Conservation (phyloP, 2,888 invertebrate species). For the Pogonocherus hispidulus region DNA sequence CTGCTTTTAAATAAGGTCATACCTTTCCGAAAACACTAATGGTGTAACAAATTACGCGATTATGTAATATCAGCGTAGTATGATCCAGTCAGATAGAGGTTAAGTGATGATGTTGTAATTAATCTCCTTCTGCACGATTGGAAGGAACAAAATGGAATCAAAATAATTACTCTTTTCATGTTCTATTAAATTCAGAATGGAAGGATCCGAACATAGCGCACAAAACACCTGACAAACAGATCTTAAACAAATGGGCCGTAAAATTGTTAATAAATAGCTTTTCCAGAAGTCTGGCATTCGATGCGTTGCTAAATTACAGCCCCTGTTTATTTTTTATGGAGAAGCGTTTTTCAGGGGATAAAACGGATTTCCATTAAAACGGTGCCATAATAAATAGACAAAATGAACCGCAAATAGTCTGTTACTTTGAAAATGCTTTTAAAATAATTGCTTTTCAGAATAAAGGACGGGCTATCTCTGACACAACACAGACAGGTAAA, state of each 20-base stretch:
- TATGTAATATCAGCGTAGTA: neutral
- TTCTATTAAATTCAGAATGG: neutral
- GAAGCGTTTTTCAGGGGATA: neutral
- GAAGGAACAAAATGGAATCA: neutral
- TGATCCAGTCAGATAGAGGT: neutral
- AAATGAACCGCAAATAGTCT: slow-evolving; percentile 7
- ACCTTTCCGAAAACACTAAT: too few relatives aligned
- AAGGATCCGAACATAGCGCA: neutral
- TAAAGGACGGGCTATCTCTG: neutral
- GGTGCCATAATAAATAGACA: neutral
- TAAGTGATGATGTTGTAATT: slow-evolving; percentile 1
- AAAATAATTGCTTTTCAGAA: slow-evolving; percentile 8
- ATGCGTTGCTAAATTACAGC: neutral
- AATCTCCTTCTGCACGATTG: neutral
- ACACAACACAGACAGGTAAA: too few relatives aligned
- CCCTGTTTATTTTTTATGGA: neutral
- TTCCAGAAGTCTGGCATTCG: neutral
- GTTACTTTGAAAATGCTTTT: slow-evolving; percentile 13
- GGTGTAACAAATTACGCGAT: too few relatives aligned
- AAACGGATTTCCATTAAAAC: neutral
- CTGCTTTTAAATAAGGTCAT: too few relatives aligned
- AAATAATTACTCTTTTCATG: slow-evolving; percentile 6
- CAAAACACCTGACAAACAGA: slow-evolving; percentile 6
- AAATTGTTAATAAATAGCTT: neutral
- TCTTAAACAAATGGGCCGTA: neutral